Conservation (phyloP, 2,113 vertebrate genomes). For the Fukomys damarensis region DNA sequence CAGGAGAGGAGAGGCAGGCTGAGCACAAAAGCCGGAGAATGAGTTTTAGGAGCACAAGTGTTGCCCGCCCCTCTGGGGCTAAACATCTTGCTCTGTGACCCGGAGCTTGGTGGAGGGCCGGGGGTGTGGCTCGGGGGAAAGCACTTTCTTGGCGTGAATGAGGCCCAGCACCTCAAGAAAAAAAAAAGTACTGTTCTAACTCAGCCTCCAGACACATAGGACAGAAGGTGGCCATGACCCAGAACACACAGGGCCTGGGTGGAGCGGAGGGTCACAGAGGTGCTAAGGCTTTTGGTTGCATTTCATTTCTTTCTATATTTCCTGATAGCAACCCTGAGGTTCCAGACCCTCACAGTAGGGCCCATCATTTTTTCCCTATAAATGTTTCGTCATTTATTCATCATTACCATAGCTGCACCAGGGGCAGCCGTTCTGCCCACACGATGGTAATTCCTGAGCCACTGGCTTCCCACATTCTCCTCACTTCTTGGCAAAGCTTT, state of each 20-base stretch:
- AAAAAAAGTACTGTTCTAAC: neutral
- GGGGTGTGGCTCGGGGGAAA: neutral
- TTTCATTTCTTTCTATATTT: neutral
- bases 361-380: too few species aligned
- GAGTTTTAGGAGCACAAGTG: neutral
- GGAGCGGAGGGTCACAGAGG: neutral
- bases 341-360: neutral
- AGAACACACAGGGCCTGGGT: neutral
- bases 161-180: neutral
- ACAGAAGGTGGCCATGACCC: neutral
- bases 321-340: neutral
- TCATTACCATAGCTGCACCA: neutral
- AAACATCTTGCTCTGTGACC: neutral
- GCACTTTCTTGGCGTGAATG: neutral
- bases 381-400: neutral
- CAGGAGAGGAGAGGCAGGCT: neutral
- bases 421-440: neutral
- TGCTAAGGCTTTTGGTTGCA: neutral
- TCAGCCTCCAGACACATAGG: neutral
- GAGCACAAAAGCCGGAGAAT: neutral
- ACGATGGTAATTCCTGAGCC: neutral
- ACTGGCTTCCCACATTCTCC: neutral
- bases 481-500: neutral
- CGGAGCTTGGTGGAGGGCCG: neutral
- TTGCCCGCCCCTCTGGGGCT: neutral